These are phyloP conservation scores for Eueides isabella DNA, from an alignment of 1,140 invertebrate genomes.

Conservation along the genomic window DNA sequence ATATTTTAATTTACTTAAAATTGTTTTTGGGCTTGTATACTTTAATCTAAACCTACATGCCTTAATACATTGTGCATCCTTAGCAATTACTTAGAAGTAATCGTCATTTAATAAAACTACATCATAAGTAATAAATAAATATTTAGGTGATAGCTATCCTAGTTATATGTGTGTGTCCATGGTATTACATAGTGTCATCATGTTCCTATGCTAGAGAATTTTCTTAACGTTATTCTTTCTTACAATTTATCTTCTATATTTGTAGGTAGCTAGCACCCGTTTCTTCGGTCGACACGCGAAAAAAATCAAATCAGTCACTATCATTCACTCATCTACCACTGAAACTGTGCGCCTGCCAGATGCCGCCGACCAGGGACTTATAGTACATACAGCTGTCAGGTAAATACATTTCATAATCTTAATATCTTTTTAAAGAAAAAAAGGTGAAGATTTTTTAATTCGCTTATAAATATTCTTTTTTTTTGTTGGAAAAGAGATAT, in stretches of 20 bases:
- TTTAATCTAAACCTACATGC: not conserved
- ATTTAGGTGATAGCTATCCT: not conserved
- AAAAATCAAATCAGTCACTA: slow-evolving; percentile 92
- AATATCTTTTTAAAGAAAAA: too few species aligned
- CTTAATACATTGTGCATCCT: not conserved
- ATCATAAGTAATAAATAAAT: too few species aligned
- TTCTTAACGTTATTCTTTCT: not conserved
- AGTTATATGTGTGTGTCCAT: not conserved
- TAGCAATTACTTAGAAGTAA: not conserved
- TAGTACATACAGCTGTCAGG: slow-evolving; percentile 87
- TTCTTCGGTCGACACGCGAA: slow-evolving; percentile 89
- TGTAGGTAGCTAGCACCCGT: slow-evolving; percentile 89
- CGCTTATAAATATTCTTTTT: too few species aligned
- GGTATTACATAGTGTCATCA: too few species aligned
- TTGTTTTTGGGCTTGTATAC: not conserved
- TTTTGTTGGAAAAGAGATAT: too few species aligned
- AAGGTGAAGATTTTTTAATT: too few species aligned
- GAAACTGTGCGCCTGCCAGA: slow-evolving; percentile 91
- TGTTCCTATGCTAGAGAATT: not conserved
- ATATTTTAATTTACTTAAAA: not conserved
- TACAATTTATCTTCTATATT: not conserved
- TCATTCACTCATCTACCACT: slow-evolving; percentile 92
- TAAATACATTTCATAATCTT: slow-evolving; percentile 33
- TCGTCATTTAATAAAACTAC: not conserved
- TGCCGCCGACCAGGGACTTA: slow-evolving; percentile 87